Conservation (phyloP, 2,888 invertebrate genomes). For the Synanthedon formicaeformis region DNA sequence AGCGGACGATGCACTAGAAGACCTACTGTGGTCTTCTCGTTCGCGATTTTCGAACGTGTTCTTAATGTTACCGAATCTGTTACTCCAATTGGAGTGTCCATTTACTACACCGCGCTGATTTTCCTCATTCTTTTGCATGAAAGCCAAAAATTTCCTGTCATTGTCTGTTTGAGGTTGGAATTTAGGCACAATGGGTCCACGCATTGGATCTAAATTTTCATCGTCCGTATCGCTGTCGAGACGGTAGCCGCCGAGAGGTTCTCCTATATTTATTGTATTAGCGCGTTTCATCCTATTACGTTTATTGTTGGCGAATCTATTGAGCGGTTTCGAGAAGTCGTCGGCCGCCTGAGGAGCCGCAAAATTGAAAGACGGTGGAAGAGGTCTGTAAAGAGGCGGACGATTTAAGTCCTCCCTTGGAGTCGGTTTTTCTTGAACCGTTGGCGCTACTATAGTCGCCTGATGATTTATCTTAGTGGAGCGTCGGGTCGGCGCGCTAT, state of each 20-base stretch:
- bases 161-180: slow-evolving; percentile 87
- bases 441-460: slow-evolving; percentile 6
- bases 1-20: slow-evolving; percentile 63
- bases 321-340: slow-evolving; percentile 45
- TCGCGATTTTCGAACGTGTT: slow-evolving; percentile 79
- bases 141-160: slow-evolving; percentile 85
- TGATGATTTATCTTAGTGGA: slow-evolving; percentile 8
- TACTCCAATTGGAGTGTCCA: slow-evolving; percentile 79
- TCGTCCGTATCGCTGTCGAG: slow-evolving; percentile 64
- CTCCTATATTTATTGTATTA: slow-evolving; percentile 90
- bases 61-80: slow-evolving; percentile 85
- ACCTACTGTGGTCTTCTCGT: slow-evolving; percentile 38
- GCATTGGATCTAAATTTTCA: slow-evolving; percentile 39
- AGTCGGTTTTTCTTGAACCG: slow-evolving; percentile 18
- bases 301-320: slow-evolving; percentile 70
- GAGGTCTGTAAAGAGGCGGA: slow-evolving; percentile 40
- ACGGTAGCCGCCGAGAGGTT: slow-evolving; percentile 71
- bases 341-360: slow-evolving; percentile 39
- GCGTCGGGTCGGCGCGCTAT: slow-evolving; percentile 8
- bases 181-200: slow-evolving; percentile 67
- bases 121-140: slow-evolving; percentile 79
- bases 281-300: slow-evolving; percentile 87
- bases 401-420: slow-evolving; percentile 32
- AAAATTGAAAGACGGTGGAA: slow-evolving; percentile 57
- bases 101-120: slow-evolving; percentile 17